Conservation (phyloP, 1,140 invertebrate genomes). For the Phocides pigmalion region DNA sequence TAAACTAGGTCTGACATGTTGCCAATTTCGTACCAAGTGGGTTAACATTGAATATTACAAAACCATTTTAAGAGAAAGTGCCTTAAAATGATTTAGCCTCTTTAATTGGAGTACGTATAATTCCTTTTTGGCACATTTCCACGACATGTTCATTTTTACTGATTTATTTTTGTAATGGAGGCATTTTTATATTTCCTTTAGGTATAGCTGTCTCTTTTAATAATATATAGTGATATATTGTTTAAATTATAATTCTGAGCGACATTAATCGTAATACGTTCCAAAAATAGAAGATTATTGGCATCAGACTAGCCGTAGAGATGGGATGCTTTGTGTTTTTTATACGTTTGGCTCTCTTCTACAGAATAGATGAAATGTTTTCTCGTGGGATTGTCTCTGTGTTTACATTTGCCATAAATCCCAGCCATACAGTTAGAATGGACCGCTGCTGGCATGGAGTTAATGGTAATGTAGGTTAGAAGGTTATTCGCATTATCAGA, state of each 20-base stretch:
- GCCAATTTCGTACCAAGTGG: constrained; percentile 17
- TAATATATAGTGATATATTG: too few relatives aligned
- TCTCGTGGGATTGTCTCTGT: too few relatives aligned
- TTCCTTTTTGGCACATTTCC: constrained; percentile 8
- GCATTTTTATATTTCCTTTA: neutral
- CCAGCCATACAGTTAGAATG: too few relatives aligned
- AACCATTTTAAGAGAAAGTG: constrained; percentile 8
- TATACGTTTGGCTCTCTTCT: constrained; percentile 4
- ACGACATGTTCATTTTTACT: neutral
- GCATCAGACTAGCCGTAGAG: constrained; percentile 1
- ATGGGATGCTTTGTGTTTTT: constrained; percentile 4
- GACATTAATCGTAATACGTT: neutral
- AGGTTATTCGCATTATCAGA: neutral
- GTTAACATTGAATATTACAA: constrained; percentile 23
- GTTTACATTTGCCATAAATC: too few relatives aligned
- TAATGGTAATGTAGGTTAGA: neutral
- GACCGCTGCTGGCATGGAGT: neutral
- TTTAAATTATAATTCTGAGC: neutral
- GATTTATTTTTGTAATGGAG: neutral
- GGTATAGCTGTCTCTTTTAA: too few relatives aligned
- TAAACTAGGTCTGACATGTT: constrained; percentile 24
- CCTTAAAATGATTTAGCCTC: constrained; percentile 2
- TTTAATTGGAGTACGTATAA: constrained; percentile 7
- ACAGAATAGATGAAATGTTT: neutral
- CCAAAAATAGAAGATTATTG: neutral